Evolutionary conservation across 1,140 invertebrate genomes (phyloP), one percentile per base, ranked within the genome.

Genomic region (Apis cerana): DNA sequence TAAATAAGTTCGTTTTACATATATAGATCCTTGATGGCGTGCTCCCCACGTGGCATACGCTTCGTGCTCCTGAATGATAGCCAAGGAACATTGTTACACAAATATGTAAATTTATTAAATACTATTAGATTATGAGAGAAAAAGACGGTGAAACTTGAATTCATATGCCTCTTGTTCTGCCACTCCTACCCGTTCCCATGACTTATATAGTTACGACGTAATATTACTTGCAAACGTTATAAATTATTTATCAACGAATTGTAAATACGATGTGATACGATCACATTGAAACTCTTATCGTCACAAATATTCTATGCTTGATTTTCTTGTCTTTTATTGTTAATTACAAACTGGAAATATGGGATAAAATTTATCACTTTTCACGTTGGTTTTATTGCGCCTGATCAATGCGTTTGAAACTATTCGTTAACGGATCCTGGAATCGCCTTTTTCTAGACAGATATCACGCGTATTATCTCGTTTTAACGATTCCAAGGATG

Each of bases 161-260:
- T 80, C 43, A 52, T n/a, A 59, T 71, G 59, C 43, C 50, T 23
- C 27, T 27, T 70, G 17, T 50, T 50, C 33, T 48, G 67, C 75
- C 81, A 71, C 81, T 65, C 81, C 75, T 59, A 21, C 50, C 27
- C 7, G 56, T 52, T 17, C 33, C 5, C 33, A 23, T 15, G 21
- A 15, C 21, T 27, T 43, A n/a, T n/a, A n/a, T n/a, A 3, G 23
- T 19, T 67, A 17, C n/a, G 33, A 10, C 61, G 27, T 27, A 77
- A 67, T 19, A 3, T 78, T 27, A 50, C 50, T 23, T 11, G 21
- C 12, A 13, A 23, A 33, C 43, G 68, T 70, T 77, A 82, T 82
- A 70, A 77, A 82, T 78, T 82, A 82, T 77, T 78, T 59, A 77
- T 62, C 52, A n/a, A 10, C 52, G 17, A 43, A 43, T 43, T 5